phyloP scores from a whole-genome alignment of 2,888 invertebrate species.

The Epinotia demarniana region DNA sequence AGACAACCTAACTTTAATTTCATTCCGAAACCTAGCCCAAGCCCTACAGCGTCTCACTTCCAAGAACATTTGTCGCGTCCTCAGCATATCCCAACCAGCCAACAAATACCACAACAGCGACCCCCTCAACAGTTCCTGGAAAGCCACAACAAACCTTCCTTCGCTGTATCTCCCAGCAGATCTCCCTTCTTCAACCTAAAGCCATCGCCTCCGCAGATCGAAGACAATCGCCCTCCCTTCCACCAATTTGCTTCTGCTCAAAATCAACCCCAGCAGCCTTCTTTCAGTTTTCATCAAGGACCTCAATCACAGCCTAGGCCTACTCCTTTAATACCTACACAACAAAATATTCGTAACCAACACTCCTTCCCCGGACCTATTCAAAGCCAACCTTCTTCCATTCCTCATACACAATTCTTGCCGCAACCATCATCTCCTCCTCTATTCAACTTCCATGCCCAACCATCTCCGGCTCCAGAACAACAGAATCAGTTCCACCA shows the following conservation, averaged over 20 bases:
- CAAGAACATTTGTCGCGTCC: slow-evolving; percentile 70
- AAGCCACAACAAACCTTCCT: slow-evolving; percentile 70
- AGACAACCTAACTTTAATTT: slow-evolving; percentile 68
- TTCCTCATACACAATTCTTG: slow-evolving; percentile 47
- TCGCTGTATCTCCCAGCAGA: slow-evolving; percentile 67
- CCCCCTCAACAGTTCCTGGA: slow-evolving; percentile 74
- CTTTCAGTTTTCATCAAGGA: slow-evolving; percentile 79
- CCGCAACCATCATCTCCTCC: slow-evolving; percentile 62
- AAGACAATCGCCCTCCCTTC: slow-evolving; percentile 73
- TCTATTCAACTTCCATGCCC: slow-evolving; percentile 73
- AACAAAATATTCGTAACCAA: slow-evolving; percentile 59
- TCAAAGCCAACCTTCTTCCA: slow-evolving; percentile 58
- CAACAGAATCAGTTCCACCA: slow-evolving; percentile 44
- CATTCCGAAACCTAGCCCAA: slow-evolving; percentile 66
- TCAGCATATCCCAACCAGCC: slow-evolving; percentile 68
- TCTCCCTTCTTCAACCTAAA: slow-evolving; percentile 77
- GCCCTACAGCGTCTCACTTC: slow-evolving; percentile 67
- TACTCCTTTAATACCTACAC: slow-evolving; percentile 59
- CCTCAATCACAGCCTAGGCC: slow-evolving; percentile 68
- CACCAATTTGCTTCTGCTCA: slow-evolving; percentile 64
- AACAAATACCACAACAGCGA: slow-evolving; percentile 81
- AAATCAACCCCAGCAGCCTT: slow-evolving; percentile 69
- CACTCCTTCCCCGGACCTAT: slow-evolving; percentile 63
- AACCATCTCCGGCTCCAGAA: slow-evolving; percentile 59
- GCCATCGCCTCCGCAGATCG: slow-evolving; percentile 76